Evolutionary conservation across 2,113 vertebrate species (phyloP).

Genomic region (Dicentrarchus labrax): DNA sequence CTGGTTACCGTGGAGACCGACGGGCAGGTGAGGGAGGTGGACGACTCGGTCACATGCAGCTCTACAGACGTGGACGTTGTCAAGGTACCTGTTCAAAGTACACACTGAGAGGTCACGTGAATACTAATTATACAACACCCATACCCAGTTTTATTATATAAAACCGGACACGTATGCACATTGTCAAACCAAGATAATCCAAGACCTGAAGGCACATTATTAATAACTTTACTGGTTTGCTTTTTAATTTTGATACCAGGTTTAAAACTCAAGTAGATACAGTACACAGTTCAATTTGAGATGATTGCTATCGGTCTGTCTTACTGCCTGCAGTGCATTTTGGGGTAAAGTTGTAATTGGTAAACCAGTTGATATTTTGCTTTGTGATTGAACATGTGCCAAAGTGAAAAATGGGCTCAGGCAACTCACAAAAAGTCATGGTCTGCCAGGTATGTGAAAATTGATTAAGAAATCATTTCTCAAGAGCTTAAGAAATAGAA

Average conservation of each 20-base stretch:
- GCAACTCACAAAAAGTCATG: slow-evolving; percentile 5
- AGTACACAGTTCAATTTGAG: background rate
- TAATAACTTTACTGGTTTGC: background rate
- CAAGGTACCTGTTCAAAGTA: slow-evolving; percentile 71
- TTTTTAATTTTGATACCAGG: background rate
- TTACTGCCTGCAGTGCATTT: background rate
- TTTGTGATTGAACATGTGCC: slow-evolving; percentile 4
- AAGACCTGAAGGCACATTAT: background rate
- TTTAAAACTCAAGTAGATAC: background rate
- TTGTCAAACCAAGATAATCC: background rate
- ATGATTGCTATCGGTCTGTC: background rate
- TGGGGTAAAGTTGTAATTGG: background rate
- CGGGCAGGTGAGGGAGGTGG: slow-evolving; percentile 84
- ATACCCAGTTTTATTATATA: background rate
- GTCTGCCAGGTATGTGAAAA: slow-evolving; percentile 4
- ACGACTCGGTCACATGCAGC: slow-evolving; percentile 80
- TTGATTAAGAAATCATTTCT: slow-evolving; percentile 12
- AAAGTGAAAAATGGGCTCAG: background rate
- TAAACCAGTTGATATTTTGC: slow-evolving; percentile 10
- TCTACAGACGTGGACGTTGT: slow-evolving; percentile 85
- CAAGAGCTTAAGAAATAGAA: background rate
- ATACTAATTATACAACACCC: background rate
- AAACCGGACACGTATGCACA: background rate
- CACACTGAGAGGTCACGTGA: background rate
- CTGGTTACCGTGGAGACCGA: slow-evolving; percentile 85